Percentiles rank a stretch among this genome's conserved stretches.
phyloP scores from a whole-genome alignment of 1,140 invertebrate genomes.

The Doryteuthis pealeii region DNA sequence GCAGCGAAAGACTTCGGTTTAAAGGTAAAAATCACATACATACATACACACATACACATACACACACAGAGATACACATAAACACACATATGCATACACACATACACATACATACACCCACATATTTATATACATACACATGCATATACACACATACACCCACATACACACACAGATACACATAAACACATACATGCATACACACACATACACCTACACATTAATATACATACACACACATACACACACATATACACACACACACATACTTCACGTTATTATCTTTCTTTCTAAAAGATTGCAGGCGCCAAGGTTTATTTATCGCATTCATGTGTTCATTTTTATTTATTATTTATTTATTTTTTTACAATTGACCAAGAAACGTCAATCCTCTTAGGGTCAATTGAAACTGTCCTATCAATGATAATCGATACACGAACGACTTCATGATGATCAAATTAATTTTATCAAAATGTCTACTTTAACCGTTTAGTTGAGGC shows the following conservation, averaged over 20 bases:
- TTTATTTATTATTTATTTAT: no score
- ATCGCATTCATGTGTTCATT: no score
- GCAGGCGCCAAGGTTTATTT: no score
- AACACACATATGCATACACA: background rate
- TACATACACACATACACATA: background rate
- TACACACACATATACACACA: background rate
- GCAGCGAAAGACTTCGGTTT: conserved; percentile 43
- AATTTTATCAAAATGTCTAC: no score
- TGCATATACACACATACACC: background rate
- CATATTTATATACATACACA: background rate
- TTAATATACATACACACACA: background rate
- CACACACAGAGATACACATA: background rate
- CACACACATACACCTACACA: background rate
- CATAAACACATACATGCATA: background rate
- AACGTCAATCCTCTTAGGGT: no score
- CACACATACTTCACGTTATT: no score
- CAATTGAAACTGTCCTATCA: no score
- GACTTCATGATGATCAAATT: no score
- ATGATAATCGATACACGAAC: no score
- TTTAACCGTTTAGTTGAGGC: no score
- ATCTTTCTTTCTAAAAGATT: no score
- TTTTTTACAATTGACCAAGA: no score
- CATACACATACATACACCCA: background rate
- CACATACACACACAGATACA: background rate
- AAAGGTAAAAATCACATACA: conserved; percentile 53